Evolutionary conservation across 2,888 invertebrate species (phyloP).

Genomic region (Lepidochrysops patricia): DNA sequence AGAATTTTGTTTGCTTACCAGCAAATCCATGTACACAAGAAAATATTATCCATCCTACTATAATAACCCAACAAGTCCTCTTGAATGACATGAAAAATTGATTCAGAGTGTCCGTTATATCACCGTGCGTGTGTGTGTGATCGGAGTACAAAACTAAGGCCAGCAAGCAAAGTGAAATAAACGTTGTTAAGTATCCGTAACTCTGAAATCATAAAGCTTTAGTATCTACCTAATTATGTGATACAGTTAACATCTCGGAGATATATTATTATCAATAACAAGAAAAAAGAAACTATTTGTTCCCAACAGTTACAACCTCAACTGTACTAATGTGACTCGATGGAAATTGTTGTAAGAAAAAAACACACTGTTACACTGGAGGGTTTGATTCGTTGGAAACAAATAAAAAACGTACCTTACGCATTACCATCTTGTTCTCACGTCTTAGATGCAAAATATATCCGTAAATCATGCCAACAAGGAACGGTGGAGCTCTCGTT

Average conservation of each 20-base stretch:
- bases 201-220: background rate
- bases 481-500: no score
- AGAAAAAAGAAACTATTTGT: no score
- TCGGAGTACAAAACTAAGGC: background rate
- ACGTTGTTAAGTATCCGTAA: background rate
- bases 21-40: conserved; percentile 51
- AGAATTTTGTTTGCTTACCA: no score
- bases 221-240: background rate
- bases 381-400: no score
- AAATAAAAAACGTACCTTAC: conserved; percentile 26
- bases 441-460: conserved; percentile 52
- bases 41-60: conserved; percentile 44
- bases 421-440: conserved; percentile 22
- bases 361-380: no score
- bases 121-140: background rate
- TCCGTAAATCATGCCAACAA: no score
- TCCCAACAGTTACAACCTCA: no score
- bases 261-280: background rate
- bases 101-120: background rate
- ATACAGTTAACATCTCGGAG: background rate
- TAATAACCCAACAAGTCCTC: conserved; percentile 41
- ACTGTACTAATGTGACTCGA: no score
- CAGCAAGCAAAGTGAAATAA: background rate
- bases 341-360: no score
- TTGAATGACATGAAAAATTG: conserved; percentile 34